Evolutionary conservation across 2,113 vertebrate genomes (phyloP).

Genomic region (Cyanoramphus novaezelandiae): DNA sequence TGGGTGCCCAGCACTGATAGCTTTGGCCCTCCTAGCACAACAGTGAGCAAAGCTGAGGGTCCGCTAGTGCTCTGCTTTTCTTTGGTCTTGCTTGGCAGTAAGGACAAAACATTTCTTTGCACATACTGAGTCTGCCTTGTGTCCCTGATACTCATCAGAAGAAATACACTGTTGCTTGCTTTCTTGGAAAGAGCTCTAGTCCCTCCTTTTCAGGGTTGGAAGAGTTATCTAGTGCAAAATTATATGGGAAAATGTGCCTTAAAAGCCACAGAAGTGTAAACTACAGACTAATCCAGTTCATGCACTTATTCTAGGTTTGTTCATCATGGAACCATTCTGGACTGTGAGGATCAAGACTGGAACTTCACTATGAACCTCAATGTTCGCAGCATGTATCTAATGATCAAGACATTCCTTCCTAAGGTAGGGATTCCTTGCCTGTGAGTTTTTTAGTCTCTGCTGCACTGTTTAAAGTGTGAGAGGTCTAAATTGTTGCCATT

Average conservation of each 20-base stretch:
- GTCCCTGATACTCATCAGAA: background rate
- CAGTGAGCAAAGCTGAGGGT: background rate
- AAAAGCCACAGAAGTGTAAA: background rate
- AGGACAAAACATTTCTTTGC: background rate
- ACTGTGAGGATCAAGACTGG: conserved; percentile 92
- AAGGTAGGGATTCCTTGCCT: conserved; percentile 74
- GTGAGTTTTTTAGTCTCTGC: background rate
- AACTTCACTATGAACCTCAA: conserved; percentile 93
- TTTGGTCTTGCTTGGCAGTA: too few species aligned
- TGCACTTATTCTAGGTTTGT: conserved; percentile 82
- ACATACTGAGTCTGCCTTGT: background rate
- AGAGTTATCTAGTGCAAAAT: background rate
- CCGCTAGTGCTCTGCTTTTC: background rate
- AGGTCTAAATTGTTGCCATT: background rate
- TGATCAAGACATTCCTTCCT: conserved; percentile 91
- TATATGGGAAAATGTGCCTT: background rate
- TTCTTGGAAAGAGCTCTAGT: background rate
- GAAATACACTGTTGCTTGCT: background rate
- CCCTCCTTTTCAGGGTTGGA: background rate
- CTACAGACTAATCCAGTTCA: background rate
- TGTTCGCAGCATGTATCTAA: conserved; percentile 92
- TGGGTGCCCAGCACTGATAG: background rate
- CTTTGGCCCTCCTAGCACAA: background rate
- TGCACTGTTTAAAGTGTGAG: background rate
- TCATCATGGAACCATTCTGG: conserved; percentile 89